phyloP scores from a whole-genome alignment of 1,140 invertebrate genomes.

The Eumaeus atala region DNA sequence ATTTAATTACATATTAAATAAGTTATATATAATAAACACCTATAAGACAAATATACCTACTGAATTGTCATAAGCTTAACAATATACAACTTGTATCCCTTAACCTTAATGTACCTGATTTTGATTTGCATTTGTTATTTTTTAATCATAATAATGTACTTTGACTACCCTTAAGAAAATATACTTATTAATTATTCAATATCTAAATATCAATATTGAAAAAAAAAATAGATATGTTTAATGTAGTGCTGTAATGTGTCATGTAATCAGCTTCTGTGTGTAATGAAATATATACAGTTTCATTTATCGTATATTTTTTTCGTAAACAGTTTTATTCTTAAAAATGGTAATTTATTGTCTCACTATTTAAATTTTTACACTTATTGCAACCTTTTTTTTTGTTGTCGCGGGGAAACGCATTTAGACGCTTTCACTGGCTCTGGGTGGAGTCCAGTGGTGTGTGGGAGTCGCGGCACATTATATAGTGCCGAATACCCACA shows the following conservation, averaged over 20 bases:
- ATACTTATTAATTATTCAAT: background rate
- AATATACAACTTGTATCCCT: background rate
- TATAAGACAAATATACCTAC: background rate
- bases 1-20: no score
- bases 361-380: no score
- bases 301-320: background rate
- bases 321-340: no score
- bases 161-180: constrained; percentile 2
- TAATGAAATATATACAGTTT: constrained; percentile 8
- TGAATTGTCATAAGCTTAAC: background rate
- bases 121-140: constrained; percentile 10
- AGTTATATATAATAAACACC: no score
- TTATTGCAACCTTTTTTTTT: no score
- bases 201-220: background rate
- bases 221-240: background rate
- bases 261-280: constrained; percentile 2
- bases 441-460: no score
- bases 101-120: constrained; percentile 5
- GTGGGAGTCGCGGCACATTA: no score
- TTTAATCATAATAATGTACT: background rate
- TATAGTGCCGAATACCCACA: no score
- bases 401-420: no score
- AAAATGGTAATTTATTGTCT: no score
- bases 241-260: constrained; percentile 13
- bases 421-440: no score